Evolutionary conservation across 2,888 invertebrate genomes (phyloP), one percentile per base, ranked within the genome.

Genomic region (Oscheius myriophilus): DNA sequence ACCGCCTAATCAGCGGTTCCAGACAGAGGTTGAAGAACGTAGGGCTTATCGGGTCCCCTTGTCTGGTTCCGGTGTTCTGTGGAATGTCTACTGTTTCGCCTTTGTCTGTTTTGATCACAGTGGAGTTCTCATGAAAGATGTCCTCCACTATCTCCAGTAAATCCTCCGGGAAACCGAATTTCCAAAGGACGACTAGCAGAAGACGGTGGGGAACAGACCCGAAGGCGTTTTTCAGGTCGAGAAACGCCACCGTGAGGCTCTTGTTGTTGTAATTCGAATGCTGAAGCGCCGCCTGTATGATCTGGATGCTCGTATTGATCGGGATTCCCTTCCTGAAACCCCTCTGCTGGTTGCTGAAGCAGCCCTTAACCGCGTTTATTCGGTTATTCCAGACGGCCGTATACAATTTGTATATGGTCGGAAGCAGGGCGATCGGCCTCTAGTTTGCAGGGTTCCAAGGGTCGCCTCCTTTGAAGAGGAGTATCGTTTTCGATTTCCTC

Each of bases 11-110:
- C 11, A 87, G 46, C 1, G 82, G 80, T 62, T 87, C 86, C 12
- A 84, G 63, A 7, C 79, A 74, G 6, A 88, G 67, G 70, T 87
- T 86, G 71, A 87, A 87, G 0, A 87, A 39, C 2, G 86, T 78
- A 0, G 86, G 85, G 61, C 82, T 85, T 0, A 86, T 64, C 1
- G 87, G 86, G 62, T 81, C 82, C 1, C 87, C 87, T 75, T 87
- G 86, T 1, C 81, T 76, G 1, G 87, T 85, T 1, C 87, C 79
- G 53, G 80, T 73, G 0, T 53, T 70, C 62, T 81, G 18, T 64
- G 65, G 18, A 68, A 69, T 81, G 0, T 46, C 43, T 0, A 0
- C 59, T 25, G 12, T 74, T 67, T 0, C 79, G 3, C 68, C 71
- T 21, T 25, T 49, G 1, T 43, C 39, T 14, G n/a, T n/a, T n/a